Evolutionary conservation across 2,888 invertebrate genomes (phyloP).

Genomic region (Eupithecia tripunctaria): DNA sequence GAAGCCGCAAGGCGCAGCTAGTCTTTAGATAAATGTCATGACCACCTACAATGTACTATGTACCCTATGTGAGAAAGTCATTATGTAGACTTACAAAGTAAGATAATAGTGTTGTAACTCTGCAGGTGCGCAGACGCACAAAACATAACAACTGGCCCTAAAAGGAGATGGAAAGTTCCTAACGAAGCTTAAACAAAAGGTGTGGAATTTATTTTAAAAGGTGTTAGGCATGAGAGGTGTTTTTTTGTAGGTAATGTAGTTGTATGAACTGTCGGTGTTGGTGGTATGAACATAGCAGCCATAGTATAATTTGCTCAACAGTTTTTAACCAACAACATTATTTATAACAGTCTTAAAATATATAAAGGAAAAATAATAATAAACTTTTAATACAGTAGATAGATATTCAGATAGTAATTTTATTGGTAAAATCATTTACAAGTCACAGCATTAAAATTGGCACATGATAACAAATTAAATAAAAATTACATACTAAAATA

Average conservation of each 20-base stretch:
- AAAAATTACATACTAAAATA: too few relatives aligned
- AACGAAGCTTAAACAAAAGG: slow-evolving; percentile 42
- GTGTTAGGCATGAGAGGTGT: slow-evolving; percentile 27
- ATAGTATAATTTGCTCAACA: too few relatives aligned
- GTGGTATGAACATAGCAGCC: not conserved
- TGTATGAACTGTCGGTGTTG: slow-evolving; percentile 17
- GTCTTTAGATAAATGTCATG: too few relatives aligned
- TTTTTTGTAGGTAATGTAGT: not conserved
- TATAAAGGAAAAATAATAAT: too few relatives aligned
- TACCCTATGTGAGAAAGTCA: not conserved
- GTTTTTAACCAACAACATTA: too few relatives aligned
- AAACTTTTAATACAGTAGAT: too few relatives aligned
- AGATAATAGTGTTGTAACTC: slow-evolving; percentile 14
- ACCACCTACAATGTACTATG: not conserved
- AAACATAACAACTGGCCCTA: slow-evolving; percentile 21
- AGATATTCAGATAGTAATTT: too few relatives aligned
- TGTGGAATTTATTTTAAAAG: slow-evolving; percentile 45
- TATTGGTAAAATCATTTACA: too few relatives aligned
- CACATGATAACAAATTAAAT: too few relatives aligned
- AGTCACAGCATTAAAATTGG: too few relatives aligned
- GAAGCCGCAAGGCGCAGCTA: too few relatives aligned
- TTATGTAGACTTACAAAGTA: not conserved
- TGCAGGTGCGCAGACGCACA: slow-evolving; percentile 7
- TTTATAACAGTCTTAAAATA: too few relatives aligned
- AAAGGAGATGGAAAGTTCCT: slow-evolving; percentile 24